Percentiles rank a stretch among this genome's conserved stretches.
These are phyloP conservation scores for Mixornis gularis DNA, from an alignment of 2,113 vertebrate species.

Conservation along the genomic window DNA sequence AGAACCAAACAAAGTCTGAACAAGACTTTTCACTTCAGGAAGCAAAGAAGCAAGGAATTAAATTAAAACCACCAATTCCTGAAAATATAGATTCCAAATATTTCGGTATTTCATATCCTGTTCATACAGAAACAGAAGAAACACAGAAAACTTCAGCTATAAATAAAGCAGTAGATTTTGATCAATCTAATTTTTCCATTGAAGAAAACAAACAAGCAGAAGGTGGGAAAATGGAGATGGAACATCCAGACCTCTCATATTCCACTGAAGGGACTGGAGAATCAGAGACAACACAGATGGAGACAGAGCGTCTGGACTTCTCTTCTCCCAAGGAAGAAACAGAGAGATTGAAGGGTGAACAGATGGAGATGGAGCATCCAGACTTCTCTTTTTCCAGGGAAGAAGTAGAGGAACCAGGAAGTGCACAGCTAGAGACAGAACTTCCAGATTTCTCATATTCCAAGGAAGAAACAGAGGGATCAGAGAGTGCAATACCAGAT, in stretches of 20 bases:
- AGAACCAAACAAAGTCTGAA: not conserved
- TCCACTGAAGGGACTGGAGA: not conserved
- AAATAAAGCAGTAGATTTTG: not conserved
- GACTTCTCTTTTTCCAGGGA: not conserved
- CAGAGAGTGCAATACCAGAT: not conserved
- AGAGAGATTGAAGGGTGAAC: not conserved
- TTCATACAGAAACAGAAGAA: not conserved
- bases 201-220: not conserved
- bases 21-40: not conserved
- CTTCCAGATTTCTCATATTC: not conserved
- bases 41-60: not conserved
- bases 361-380: not conserved
- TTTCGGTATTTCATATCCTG: conserved; percentile 16
- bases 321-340: not conserved
- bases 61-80: not conserved
- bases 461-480: not conserved
- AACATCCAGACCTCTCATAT: not conserved
- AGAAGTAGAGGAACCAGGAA: not conserved
- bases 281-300: not conserved
- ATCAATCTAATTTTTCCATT: not conserved
- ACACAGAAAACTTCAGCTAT: not conserved
- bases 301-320: not conserved
- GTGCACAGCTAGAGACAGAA: not conserved
- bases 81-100: conserved; percentile 41
- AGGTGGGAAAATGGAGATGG: not conserved